Base-by-base conservation (phyloP, 2,888 invertebrate genomes). In the Aporophyla lueneburgensis region DNA sequence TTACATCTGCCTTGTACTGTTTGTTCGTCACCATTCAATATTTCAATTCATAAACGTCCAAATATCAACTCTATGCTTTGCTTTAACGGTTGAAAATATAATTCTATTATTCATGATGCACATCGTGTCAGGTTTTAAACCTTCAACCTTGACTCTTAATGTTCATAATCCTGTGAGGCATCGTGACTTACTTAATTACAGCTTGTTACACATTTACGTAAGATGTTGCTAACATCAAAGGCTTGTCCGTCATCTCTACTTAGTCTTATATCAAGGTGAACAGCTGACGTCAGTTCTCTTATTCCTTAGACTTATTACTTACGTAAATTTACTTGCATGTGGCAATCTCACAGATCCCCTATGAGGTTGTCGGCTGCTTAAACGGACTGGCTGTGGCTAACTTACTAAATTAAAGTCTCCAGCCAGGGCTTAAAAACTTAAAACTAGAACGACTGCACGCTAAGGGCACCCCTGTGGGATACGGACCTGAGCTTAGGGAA, bases 231-330 rank as follows among this genome's bases (percentile, higher is more conserved):
- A 59, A 82, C 65, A 65, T 80, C 65, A 80, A 82, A 80, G 83
- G 54, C 54, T 51, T 69, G 83, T 69, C 82, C 69, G 59, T 65
- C 79, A 65, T 69, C 16, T 58, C 27, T 51, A 65, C 58, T 82
- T 82, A 76, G 77, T 27, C 63, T 69, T 54, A 67, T 46, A 49
- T 65, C 43, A 74, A 76, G 62, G 58, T 65, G 76, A 62, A 53
- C 79, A 76, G 79, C n/a, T 76, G 43, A 54, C 19, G 83, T 76
- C 83, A 80, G 76, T 43, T 63, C 68, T 21, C n/a, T 51, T 61
- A 43, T 69, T 82, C 63, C n/a, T n/a, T n/a, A n/a, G n/a, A n/a
- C n/a, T n/a, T n/a, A n/a, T n/a, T n/a, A n/a, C n/a, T n/a, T n/a
- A n/a, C n/a, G n/a, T n/a, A n/a, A n/a, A n/a, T n/a, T n/a, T n/a